Percentiles rank a stretch among this genome's conserved stretches.
Conservation (phyloP, 2,888 invertebrate species). For the Hyposoter dolosus region DNA sequence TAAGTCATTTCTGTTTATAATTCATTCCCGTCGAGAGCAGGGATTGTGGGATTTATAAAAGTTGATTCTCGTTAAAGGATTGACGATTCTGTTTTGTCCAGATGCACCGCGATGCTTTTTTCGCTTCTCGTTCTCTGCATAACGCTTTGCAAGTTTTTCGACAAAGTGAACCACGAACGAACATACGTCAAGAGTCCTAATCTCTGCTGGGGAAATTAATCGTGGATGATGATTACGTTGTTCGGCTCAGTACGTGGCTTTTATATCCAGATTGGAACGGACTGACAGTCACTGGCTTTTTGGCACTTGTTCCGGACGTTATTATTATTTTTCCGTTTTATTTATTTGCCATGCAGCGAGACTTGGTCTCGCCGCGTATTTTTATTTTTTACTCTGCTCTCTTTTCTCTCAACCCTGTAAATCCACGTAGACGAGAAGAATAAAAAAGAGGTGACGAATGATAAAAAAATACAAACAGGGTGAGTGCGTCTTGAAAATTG, state of each 20-base stretch:
- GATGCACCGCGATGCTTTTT: not conserved
- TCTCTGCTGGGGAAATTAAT: conserved; percentile 47
- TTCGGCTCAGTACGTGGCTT: conserved; percentile 11
- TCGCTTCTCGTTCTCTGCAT: not conserved
- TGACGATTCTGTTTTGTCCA: conserved; percentile 24
- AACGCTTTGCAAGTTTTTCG: conserved; percentile 33
- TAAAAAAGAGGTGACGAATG: conserved; percentile 37
- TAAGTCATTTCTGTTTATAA: not conserved
- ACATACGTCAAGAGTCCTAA: conserved; percentile 51
- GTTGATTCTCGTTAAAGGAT: conserved; percentile 2
- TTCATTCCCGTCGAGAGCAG: not conserved
- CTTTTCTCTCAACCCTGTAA: conserved; percentile 21
- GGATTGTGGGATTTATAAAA: not conserved
- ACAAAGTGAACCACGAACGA: conserved; percentile 51
- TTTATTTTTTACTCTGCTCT: conserved; percentile 25
- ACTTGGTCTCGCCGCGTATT: conserved; percentile 43
- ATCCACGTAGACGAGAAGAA: conserved; percentile 26
- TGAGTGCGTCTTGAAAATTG: conserved; percentile 11
- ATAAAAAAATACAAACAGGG: conserved; percentile 58
- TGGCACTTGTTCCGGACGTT: not conserved
- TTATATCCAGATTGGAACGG: conserved; percentile 29
- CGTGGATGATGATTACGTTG: conserved; percentile 13
- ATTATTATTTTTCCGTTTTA: conserved; percentile 10
- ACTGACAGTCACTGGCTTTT: conserved; percentile 21
- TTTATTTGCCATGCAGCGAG: conserved; percentile 20